phyloP scores from a whole-genome alignment of 1,140 invertebrate species.

The Babylonia areolata region DNA sequence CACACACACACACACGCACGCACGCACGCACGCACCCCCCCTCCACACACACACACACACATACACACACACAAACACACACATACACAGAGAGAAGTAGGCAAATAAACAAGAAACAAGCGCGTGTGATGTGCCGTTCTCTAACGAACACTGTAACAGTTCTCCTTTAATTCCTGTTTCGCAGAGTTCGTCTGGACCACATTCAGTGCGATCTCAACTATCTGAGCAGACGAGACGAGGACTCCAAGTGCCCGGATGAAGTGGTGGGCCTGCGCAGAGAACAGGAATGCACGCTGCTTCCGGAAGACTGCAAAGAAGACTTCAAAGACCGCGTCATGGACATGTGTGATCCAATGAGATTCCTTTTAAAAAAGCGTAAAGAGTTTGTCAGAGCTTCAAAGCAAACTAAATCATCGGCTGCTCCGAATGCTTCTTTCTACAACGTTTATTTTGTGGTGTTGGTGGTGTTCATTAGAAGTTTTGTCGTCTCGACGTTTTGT shows the following conservation, averaged over 20 bases:
- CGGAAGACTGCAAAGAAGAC: slow-evolving; percentile 12
- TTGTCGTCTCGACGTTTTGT: not conserved
- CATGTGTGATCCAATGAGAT: slow-evolving; percentile 23
- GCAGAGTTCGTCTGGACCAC: slow-evolving; percentile 32
- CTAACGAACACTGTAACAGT: too few species aligned
- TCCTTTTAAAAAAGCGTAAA: not conserved
- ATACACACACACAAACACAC: too few species aligned
- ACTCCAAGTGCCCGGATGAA: slow-evolving; percentile 5
- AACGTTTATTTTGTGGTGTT: not conserved
- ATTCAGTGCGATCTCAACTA: slow-evolving; percentile 29
- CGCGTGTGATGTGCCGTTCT: too few species aligned
- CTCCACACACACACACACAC: too few species aligned
- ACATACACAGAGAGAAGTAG: too few species aligned
- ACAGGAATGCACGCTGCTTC: slow-evolving; percentile 34
- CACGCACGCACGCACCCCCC: too few species aligned
- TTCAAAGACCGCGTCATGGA: slow-evolving; percentile 8
- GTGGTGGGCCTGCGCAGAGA: slow-evolving; percentile 36
- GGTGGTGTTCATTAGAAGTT: not conserved
- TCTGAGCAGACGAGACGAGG: not conserved
- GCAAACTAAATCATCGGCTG: not conserved
- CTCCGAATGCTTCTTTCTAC: not conserved
- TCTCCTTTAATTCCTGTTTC: not conserved
- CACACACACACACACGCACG: too few species aligned
- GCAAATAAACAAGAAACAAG: too few species aligned
- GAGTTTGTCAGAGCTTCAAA: not conserved